Evolutionary conservation across 2,113 vertebrate species (phyloP), one percentile per base, ranked within the genome.

Genomic region (Danionella cerebrum): DNA sequence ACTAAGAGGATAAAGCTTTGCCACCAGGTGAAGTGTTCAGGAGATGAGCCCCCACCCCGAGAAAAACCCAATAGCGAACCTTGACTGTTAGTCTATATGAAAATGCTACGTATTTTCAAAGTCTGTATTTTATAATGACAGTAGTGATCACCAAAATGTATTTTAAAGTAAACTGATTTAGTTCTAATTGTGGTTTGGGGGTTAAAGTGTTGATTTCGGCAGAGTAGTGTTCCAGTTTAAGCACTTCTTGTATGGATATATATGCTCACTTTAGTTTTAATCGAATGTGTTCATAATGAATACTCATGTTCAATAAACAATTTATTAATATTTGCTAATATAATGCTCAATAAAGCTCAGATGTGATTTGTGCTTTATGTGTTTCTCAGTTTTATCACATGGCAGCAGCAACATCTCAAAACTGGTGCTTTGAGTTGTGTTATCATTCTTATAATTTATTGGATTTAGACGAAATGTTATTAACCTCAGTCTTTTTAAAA

Each of bases 1-100:
- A 48, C 24, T 22, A 64, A 36, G 7, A 64, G 31, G 13, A 22
- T 27, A 64, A 48, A 36, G 44, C 29, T 64, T 53, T 33, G 44
- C 36, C 35, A 29, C 42, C 44, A 48, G 35, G 42, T 64, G 44
- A 24, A 77, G 75, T 70, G 76, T 81, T 85, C 75, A 81, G 79
- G 71, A 82, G 77, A 80, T 68, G 67, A 35, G 27, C 66, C 65
- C 70, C 38, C 57, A 62, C 47, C 55, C 14, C 47, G 11, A 16
- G 53, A 50, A n/a, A 53, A 53, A 29, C 44, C 69, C 72, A 81
- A 76, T 66, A 53, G 54, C 25, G n/a, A n/a, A n/a, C n/a, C n/a
- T n/a, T 3, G 83, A 87, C 86, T 85, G 83, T 87, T 87, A 84
- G 72, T 72, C 77, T 71, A 79, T 75, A 77, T 63, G 36, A 73